Base-by-base conservation (phyloP, 2,888 invertebrate genomes). In the Callyntrura sp. region DNA sequence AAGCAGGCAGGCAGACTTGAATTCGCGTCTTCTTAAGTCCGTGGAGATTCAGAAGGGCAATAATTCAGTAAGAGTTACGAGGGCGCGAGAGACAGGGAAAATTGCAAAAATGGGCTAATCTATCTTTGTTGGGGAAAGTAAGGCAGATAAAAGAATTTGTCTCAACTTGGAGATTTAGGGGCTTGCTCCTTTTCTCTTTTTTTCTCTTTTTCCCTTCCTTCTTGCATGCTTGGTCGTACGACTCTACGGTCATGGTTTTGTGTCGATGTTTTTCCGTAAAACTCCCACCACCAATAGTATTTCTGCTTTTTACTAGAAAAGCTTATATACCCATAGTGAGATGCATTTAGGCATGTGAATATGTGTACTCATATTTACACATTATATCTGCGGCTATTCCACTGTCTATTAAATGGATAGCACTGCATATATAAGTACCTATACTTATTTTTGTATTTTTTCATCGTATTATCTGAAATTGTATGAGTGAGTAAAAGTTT, bases 41-140 rank as follows among this genome's bases (percentile, higher is more conserved):
- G 91, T 92, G 91, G 93, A 93, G 93, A 93, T 93, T 93, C 92
- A 91, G 91, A 91, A 91, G 91, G 95, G 95, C 96, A 96, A 97
- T 97, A 97, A 96, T 96, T 97, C 97, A 97, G 96, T 95, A 96
- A 95, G 96, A 96, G 97, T 97, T 97, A 97, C 96, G 97, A 96
- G 96, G 96, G 96, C 96, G 97, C 97, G 97, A 97, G 97, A 97
- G 97, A 97, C 97, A 97, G 97, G 97, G 97, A 97, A 97, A 97
- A 93, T 97, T 97, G 97, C 97, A 97, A 97, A 97, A 97, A 97
- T 97, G 97, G 94, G 96, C 97, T 97, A 97, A 97, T 97, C 97
- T 97, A 97, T 97, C 97, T 97, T 96, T 96, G 96, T 96, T 96
- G 96, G 96, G 95, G 95, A 93, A 93, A 93, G 93, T 93, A 93